Conservation (phyloP, 2,797 vertebrate species). For the Leptoclinus maculatus region DNA sequence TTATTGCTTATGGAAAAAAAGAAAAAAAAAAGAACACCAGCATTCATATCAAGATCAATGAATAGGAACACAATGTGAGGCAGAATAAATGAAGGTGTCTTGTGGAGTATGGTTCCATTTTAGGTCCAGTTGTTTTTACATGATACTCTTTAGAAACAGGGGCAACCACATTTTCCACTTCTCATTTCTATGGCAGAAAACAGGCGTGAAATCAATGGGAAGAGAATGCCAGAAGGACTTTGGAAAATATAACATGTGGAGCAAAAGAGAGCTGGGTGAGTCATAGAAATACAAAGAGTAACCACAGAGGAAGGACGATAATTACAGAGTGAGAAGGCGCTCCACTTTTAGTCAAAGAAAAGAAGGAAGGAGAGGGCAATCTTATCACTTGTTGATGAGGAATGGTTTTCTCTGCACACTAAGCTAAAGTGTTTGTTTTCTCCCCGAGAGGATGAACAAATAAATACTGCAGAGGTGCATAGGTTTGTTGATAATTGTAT, state of each 20-base stretch:
- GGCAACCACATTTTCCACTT: neutral
- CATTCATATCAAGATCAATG: neutral
- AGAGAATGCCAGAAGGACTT: conserved; percentile 20
- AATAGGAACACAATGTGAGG: neutral
- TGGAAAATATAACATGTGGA: neutral
- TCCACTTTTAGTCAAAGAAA: conserved; percentile 6
- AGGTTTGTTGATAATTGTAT: neutral
- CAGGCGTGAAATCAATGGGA: conserved; percentile 1
- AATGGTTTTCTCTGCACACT: neutral
- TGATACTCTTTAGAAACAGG: neutral
- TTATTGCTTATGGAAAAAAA: too few species aligned
- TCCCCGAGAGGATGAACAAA: neutral
- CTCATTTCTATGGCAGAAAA: conserved; percentile 13
- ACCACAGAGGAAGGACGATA: conserved; percentile 11
- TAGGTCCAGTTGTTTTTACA: neutral
- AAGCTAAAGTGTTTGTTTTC: neutral
- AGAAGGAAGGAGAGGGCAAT: neutral
- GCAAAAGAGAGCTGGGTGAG: conserved; percentile 27
- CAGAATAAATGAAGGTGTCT: neutral
- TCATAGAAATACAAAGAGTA: conserved; percentile 23
- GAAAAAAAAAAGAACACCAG: neutral
- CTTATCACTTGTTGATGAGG: conserved; percentile 3
- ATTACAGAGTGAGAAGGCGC: conserved; percentile 21
- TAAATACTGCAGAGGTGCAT: neutral
- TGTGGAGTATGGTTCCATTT: neutral